Evolutionary conservation across 2,797 vertebrate species (phyloP), one percentile per base, ranked within the genome.

Genomic region (Tenualosa ilisha): DNA sequence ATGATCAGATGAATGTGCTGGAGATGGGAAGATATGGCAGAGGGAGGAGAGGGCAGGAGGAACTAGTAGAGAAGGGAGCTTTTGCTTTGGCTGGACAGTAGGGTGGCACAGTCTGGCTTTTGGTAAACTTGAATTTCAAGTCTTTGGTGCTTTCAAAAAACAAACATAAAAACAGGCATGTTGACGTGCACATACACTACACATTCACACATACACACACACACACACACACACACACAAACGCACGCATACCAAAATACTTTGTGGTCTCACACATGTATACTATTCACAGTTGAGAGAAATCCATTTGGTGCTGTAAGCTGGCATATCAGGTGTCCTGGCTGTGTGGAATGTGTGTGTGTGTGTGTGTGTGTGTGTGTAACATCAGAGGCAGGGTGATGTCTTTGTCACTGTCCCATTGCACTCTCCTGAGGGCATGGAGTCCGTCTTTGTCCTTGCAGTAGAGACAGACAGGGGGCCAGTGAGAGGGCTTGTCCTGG

Each of bases 261-360:
- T 40, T 54, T 37, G 56, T 24, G n/a, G 72, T n/a, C 72, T 54
- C 54, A n/a, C 75, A 12, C 72, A 81, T 86, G 43, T 81, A 49
- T 83, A 37, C 72, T 37, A 79, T 79, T 79, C 72, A 79, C 72
- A 79, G 72, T 46, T 20, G 72, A 79, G 72, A 22, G 72, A 46
- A 79, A 46, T 79, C 40, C 72, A 79, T 79, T 46, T 79, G 72
- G 72, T 79, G 40, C 72, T 79, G 72, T 22, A 46, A 46, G 72
- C 68, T 79, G 72, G 15, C 17, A 20, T 79, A 79, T 79, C 72
- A 79, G 72, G 37, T 79, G 72, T 79, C 72, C 7, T 46, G 72
- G 72, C 72, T 46, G 37, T 79, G 72, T 79, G 40, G 65, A 31
- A 37, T 72, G 63, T 68, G 26, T 68, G 63, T 68, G 24, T 26